Evolutionary conservation across 2,113 vertebrate genomes (phyloP), one percentile per base, ranked within the genome.

Genomic region (Origma solitaria): DNA sequence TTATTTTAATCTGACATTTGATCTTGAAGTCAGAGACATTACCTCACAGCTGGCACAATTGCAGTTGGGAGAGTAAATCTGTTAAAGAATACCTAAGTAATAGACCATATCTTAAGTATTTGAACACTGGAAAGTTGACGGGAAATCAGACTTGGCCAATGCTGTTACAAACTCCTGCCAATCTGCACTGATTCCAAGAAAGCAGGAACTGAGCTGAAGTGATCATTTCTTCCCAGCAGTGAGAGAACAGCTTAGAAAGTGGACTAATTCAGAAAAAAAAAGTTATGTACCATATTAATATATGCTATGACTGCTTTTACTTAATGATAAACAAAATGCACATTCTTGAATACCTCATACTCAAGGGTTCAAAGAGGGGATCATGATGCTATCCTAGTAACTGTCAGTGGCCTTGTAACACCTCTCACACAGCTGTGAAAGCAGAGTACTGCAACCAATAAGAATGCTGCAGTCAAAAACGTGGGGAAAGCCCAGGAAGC

Each of bases 21-120:
- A 96, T 96, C 90, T 80, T 84, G 75, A 88, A 94, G 88, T 92
- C 92, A 94, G 95, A 97, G 95, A 97, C 89, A 83, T 97, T 96
- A 96, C 92, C 93, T 96, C 96, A 97, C 90, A 94, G 79, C 17
- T 96, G 97, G 95, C 92, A 0, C 69, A 95, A 66, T 0, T 94
- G 88, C 75, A 90, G 71, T 42, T 86, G 82, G 73, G 87, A 96
- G 79, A 94, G 53, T 60, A 93, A 96, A 91, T 94, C 89, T 81
- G 79, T 70, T 94, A 89, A 94, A 91, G 68, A 92, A 91, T 92
- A 94, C 85, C 70, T 96, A 96, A 97, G 95, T 94, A 95, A 88
- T 91, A 95, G 94, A 95, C 95, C 93, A 91, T 92, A 92, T 95
- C 90, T 89, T 83, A 72, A 88, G 77, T 73, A 84, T 86, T 92